Evolutionary conservation across 2,113 vertebrate genomes (phyloP).

Genomic region (Lipotes vexillifer): DNA sequence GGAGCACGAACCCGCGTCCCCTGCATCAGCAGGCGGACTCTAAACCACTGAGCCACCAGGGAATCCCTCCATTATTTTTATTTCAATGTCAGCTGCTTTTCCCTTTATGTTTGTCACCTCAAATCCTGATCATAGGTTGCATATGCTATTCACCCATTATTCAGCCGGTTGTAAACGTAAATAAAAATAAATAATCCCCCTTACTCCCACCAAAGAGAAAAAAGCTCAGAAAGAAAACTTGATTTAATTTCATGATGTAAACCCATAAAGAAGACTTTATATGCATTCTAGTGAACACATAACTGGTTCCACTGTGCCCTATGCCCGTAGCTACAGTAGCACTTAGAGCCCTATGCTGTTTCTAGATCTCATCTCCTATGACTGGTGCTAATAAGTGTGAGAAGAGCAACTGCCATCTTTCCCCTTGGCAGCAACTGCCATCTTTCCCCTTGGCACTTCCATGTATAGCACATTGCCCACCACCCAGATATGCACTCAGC

Average conservation of each 20-base stretch:
- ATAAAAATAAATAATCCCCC: background rate
- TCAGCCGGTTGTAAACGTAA: background rate
- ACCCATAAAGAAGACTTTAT: background rate
- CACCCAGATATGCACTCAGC: background rate
- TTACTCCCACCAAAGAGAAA: background rate
- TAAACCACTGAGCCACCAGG: too few relatives aligned
- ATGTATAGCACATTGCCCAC: background rate
- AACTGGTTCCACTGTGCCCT: background rate
- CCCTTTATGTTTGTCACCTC: background rate
- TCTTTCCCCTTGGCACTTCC: background rate
- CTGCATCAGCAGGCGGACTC: too few relatives aligned
- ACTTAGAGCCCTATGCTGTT: fast-evolving
- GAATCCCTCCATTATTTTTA: background rate
- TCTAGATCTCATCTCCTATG: background rate
- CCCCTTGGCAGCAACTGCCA: background rate
- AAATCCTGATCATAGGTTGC: background rate
- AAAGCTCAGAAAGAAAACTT: background rate
- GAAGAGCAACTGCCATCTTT: background rate
- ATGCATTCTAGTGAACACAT: background rate
- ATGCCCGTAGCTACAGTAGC: background rate
- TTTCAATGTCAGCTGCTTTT: background rate
- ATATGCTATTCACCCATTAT: background rate
- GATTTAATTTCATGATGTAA: background rate
- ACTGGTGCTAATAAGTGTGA: background rate
- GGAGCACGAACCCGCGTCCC: fast-evolving